Conservation (phyloP, 1,140 invertebrate genomes). For the Leptonema lineaticorne region DNA sequence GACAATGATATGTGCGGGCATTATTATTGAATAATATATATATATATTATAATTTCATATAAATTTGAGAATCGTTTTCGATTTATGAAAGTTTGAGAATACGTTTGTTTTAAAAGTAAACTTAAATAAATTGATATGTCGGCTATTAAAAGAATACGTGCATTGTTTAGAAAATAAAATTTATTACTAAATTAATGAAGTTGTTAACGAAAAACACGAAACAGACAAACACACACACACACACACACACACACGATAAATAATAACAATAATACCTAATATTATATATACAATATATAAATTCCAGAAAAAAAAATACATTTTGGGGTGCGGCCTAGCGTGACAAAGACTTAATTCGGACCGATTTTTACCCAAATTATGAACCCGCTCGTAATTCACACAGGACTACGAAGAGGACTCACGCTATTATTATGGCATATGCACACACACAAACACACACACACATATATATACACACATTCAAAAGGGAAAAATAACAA, state of each 20-base stretch:
- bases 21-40: too few species aligned
- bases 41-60: too few species aligned
- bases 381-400: not conserved
- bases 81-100: too few species aligned
- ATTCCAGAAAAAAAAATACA: not conserved
- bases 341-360: conserved; percentile 14
- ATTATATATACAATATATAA: not conserved
- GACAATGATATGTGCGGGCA: too few species aligned
- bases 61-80: too few species aligned
- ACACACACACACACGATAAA: too few species aligned
- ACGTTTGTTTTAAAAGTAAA: too few species aligned
- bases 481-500: too few species aligned
- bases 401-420: not conserved
- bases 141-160: not conserved
- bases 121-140: too few species aligned
- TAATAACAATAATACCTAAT: not conserved
- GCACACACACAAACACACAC: not conserved
- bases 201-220: conserved; percentile 25
- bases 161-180: conserved; percentile 23
- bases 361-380: not conserved
- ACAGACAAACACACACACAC: too few species aligned
- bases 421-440: not conserved
- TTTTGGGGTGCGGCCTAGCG: conserved; percentile 8
- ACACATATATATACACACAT: not conserved
- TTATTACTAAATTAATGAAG: conserved; percentile 26